A percentile compares a stretch with the other conserved stretches of the same genome.
Evolutionary conservation across 2,888 invertebrate genomes (phyloP).

Genomic region (Apotomis betuletana): DNA sequence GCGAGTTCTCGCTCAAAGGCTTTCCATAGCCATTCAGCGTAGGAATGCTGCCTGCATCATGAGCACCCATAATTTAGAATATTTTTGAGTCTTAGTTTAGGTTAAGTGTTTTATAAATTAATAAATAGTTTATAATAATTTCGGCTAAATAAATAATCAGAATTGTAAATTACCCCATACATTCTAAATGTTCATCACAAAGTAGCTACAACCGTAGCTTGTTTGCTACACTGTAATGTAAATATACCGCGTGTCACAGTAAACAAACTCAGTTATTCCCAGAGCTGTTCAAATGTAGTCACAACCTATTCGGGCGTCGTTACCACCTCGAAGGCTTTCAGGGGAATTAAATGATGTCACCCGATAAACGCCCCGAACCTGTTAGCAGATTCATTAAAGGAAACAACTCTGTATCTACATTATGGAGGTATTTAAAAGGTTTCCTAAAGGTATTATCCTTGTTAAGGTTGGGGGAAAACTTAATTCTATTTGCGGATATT

Average conservation of each 20-base stretch:
- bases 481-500: not conserved
- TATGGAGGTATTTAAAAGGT: conserved; percentile 32
- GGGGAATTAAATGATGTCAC: conserved; percentile 59
- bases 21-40: too few species aligned
- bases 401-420: conserved; percentile 18
- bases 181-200: too few species aligned
- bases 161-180: too few species aligned
- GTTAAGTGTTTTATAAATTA: too few species aligned
- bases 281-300: conserved; percentile 44
- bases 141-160: too few species aligned
- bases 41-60: too few species aligned
- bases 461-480: conserved; percentile 9
- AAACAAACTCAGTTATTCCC: conserved; percentile 20
- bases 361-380: conserved; percentile 59
- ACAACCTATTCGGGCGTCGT: conserved; percentile 55
- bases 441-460: conserved; percentile 23
- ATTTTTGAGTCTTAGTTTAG: too few species aligned
- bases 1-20: too few species aligned
- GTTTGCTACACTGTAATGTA: not conserved
- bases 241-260: not conserved
- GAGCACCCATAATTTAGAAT: too few species aligned
- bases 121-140: too few species aligned
- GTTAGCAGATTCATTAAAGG: conserved; percentile 34
- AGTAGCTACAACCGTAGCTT: not conserved
- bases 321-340: conserved; percentile 55